These are phyloP conservation scores for Cariama cristata DNA, from an alignment of 2,113 vertebrate species.

Conservation along the genomic window DNA sequence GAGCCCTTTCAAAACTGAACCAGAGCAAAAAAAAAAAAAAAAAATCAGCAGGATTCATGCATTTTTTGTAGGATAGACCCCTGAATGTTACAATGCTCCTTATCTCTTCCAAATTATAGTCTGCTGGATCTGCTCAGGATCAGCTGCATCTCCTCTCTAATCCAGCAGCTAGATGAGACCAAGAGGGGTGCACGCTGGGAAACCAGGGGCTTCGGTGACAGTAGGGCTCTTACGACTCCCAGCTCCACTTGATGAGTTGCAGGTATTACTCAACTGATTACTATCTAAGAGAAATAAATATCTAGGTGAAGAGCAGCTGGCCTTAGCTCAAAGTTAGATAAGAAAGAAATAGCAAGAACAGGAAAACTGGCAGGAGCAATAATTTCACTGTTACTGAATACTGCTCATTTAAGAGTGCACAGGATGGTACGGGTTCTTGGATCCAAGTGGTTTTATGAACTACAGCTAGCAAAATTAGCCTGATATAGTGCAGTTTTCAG, in stretches of 20 bases:
- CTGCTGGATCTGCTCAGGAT: constrained; percentile 61
- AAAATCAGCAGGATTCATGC: not conserved
- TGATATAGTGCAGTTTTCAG: not conserved
- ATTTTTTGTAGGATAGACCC: constrained; percentile 33
- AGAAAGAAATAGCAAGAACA: constrained; percentile 20
- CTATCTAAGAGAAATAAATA: constrained; percentile 52
- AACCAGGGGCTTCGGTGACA: not conserved
- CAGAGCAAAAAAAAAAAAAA: not conserved
- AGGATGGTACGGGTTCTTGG: not conserved
- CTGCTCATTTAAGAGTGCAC: not conserved
- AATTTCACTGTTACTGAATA: constrained; percentile 10
- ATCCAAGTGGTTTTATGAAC: not conserved
- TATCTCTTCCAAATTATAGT: constrained; percentile 42
- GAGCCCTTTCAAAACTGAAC: not conserved
- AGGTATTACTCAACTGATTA: constrained; percentile 58
- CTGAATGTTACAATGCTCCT: constrained; percentile 1
- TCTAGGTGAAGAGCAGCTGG: constrained; percentile 64
- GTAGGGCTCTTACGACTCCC: constrained; percentile 1
- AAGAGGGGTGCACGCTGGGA: constrained; percentile 8
- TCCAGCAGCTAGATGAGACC: constrained; percentile 53
- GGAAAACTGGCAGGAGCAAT: constrained; percentile 26
- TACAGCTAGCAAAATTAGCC: not conserved
- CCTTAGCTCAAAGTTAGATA: constrained; percentile 44
- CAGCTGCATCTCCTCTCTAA: constrained; percentile 49
- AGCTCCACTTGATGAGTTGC: constrained; percentile 48